Evolutionary conservation across 1,140 invertebrate genomes (phyloP).

Genomic region (Ceratoteleas bidentatus): DNA sequence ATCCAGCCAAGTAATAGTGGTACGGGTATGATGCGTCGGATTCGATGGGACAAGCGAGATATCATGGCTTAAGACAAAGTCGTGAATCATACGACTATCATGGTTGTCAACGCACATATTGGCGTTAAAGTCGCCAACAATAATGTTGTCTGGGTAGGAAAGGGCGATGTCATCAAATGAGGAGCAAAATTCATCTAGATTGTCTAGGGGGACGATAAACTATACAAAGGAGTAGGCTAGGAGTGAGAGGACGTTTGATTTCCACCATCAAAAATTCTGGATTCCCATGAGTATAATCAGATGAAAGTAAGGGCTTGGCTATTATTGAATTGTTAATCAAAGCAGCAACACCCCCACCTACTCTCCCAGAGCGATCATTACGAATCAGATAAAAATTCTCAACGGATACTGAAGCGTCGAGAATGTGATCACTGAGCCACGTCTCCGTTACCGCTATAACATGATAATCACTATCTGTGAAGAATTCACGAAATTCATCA

Average conservation of each 20-base stretch:
- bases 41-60: background rate
- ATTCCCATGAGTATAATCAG: no score
- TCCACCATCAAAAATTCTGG: no score
- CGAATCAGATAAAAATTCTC: background rate
- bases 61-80: background rate
- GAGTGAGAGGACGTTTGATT: no score
- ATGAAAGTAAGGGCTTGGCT: no score
- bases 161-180: background rate
- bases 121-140: slow-evolving; percentile 5
- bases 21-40: background rate
- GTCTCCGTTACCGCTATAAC: background rate
- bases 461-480: background rate
- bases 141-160: background rate
- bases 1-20: background rate
- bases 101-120: background rate
- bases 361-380: background rate
- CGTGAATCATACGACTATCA: background rate
- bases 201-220: background rate
- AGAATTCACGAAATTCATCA: background rate
- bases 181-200: background rate
- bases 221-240: no score
- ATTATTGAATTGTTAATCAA: no score
- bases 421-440: background rate
- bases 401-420: background rate
- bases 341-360: no score